Evolutionary conservation across 2,888 invertebrate genomes (phyloP), one percentile per base, ranked within the genome.

Genomic region (Herminia tarsipennalis): DNA sequence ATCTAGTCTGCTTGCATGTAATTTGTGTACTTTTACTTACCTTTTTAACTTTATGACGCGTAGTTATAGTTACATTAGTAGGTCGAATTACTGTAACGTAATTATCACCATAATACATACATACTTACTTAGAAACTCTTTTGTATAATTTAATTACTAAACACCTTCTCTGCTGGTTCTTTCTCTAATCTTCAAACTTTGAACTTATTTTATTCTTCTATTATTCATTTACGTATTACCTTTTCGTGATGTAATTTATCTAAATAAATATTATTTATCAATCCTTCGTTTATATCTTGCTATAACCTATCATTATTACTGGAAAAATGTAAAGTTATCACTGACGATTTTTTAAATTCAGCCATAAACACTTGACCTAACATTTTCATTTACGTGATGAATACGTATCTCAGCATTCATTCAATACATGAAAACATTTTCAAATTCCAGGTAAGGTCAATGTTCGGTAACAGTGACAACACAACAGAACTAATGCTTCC

Each of bases 401-500:
- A 24, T 16, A 6, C 22, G 9, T 10, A 22, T 14, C 14, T 16
- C 10, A 13, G 2, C 12, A 21, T 5, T 21, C 13, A 12, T 10
- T 25, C 20, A 46, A 36, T 49, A 46, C 32, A 67, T 52, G 27
- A 32, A 47, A 34, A 48, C 34, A 48, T 50, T 64, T 68, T 67
- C 38, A 50, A 17, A 45, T 89, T 89, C 28, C 83, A 94, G 93
- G 92, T 93, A 59, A 92, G 92, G 72, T 91, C 93, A 69, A 92
- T 93, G 88, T 93, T 94, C 70, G 92, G 92, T 52, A 89, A 92
- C 66, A 88, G 88, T 62, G 84, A 86, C 50, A 93, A 93, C 70
- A 83, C 91, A 9, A 82, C 92, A 53, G 92, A 93, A 39, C 79
- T 94, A 17, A 90, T 94, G 85, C 77, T 95, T 41, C 94, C 95